Evolutionary conservation across 2,113 vertebrate genomes (phyloP).

Genomic region (Nematolebias whitei): DNA sequence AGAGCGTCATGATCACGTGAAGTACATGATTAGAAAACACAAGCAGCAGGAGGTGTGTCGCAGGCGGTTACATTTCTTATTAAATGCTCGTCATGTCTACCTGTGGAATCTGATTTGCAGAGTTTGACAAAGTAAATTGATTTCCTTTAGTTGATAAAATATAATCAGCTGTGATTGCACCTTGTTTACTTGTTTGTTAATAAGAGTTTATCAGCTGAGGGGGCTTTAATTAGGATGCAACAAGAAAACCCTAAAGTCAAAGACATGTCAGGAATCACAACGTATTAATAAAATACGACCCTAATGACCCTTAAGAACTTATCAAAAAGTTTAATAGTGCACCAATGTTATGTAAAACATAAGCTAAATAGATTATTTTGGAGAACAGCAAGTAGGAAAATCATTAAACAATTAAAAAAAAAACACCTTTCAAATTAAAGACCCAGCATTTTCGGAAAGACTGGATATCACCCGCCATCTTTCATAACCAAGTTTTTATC

Average conservation of each 20-base stretch:
- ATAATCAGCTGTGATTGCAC: constrained; percentile 35
- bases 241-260: neutral
- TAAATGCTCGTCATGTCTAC: constrained; percentile 1
- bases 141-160: constrained; percentile 9
- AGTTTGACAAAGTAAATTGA: constrained; percentile 15
- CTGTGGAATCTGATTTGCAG: constrained; percentile 8
- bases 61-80: constrained; percentile 8
- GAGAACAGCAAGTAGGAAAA: neutral
- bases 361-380: neutral
- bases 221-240: neutral
- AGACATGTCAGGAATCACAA: neutral
- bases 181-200: constrained; percentile 12
- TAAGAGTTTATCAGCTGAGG: constrained; percentile 2
- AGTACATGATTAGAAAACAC: constrained; percentile 6
- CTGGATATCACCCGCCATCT: too few relatives aligned
- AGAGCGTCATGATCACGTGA: neutral
- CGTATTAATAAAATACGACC: neutral
- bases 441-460: too few relatives aligned
- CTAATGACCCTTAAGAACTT: neutral
- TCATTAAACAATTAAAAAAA: neutral
- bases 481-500: too few relatives aligned
- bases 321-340: too few relatives aligned
- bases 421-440: neutral
- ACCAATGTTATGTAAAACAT: neutral
- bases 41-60: constrained; percentile 9